A percentile compares a stretch with the other conserved stretches of the same genome.
These are phyloP conservation scores for Coregonus ussuriensis DNA, from an alignment of 2,797 vertebrate species.

Conservation along the genomic window DNA sequence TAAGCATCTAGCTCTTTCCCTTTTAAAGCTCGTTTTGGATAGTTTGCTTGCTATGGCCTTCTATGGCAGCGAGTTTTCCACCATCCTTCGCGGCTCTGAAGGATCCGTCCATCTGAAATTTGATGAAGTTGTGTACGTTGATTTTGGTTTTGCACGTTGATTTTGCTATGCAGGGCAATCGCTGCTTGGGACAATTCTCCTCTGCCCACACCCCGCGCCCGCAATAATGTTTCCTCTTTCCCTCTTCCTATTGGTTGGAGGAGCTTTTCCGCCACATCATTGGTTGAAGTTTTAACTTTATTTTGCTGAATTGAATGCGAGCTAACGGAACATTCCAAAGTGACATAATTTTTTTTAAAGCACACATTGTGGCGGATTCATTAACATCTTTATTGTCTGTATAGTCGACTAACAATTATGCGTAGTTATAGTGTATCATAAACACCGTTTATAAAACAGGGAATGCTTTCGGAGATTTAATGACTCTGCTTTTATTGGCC, in stretches of 20 bases:
- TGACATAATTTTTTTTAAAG: constrained; percentile 81
- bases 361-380: constrained; percentile 80
- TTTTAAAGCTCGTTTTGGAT: neutral
- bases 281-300: constrained; percentile 71
- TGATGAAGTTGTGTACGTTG: constrained; percentile 80
- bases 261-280: constrained; percentile 67
- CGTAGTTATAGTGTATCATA: neutral
- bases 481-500: neutral
- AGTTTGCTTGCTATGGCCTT: no score
- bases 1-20: neutral
- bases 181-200: constrained; percentile 71
- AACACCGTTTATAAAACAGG: neutral
- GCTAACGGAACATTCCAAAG: constrained; percentile 76
- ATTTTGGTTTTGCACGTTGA: constrained; percentile 77
- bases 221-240: constrained; percentile 66
- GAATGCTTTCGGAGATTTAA: neutral
- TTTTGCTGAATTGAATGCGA: constrained; percentile 75
- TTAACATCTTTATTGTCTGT: constrained; percentile 56
- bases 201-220: constrained; percentile 65
- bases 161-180: constrained; percentile 67
- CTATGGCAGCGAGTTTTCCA: neutral
- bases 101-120: constrained; percentile 69
- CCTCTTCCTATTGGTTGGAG: constrained; percentile 73
- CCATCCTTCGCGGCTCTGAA: constrained; percentile 8
- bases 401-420: constrained; percentile 13